Conservation (phyloP, 2,888 invertebrate species). For the Agrochola lota region DNA sequence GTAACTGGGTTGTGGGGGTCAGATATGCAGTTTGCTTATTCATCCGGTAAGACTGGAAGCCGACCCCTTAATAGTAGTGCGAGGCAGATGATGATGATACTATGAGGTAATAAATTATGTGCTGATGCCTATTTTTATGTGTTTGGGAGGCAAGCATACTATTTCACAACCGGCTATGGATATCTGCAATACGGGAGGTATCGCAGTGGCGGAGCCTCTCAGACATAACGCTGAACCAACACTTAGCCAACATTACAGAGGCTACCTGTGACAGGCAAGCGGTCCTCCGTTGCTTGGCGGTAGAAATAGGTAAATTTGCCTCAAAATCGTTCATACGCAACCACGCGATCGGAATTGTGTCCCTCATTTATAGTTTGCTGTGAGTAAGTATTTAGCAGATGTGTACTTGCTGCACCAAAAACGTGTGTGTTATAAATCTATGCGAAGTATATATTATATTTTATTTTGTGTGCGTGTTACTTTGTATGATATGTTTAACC, state of each 20-base stretch:
- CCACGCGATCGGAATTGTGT: background rate
- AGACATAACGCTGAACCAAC: background rate
- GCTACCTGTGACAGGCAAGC: too few species aligned
- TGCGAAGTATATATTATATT: too few species aligned
- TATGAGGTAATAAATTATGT: background rate
- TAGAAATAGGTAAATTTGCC: too few species aligned
- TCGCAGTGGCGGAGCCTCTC: background rate
- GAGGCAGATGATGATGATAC: background rate
- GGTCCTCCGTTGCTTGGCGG: too few species aligned
- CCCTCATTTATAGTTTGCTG: too few species aligned
- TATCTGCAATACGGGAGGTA: background rate
- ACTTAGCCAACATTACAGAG: too few species aligned
- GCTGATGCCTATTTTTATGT: background rate
- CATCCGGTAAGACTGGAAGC: background rate
- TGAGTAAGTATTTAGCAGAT: background rate
- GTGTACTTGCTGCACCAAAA: background rate
- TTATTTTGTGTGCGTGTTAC: background rate
- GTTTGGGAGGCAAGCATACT: background rate
- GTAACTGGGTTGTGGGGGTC: background rate
- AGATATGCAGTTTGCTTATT: background rate
- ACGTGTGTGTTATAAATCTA: background rate
- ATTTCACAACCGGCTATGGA: background rate
- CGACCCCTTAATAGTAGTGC: background rate
- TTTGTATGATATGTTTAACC: background rate
- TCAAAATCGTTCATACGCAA: background rate